Conservation (phyloP, 2,113 vertebrate species). For the Etheostoma cragini region DNA sequence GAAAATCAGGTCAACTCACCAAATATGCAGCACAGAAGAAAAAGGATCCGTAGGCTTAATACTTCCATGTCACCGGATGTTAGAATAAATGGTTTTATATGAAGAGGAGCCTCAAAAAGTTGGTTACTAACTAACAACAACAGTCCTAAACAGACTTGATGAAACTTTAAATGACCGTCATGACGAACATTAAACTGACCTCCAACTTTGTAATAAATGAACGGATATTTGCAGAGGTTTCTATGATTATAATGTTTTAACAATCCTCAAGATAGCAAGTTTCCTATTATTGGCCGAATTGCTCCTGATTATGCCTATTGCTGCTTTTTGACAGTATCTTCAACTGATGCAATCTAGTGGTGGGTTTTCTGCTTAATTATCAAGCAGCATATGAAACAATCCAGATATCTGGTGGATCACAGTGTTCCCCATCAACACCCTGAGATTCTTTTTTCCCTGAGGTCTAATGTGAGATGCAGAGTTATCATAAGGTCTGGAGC, state of each 20-base stretch:
- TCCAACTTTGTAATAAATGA: neutral
- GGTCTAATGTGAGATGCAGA: constrained; percentile 45
- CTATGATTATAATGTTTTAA: neutral
- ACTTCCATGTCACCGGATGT: constrained; percentile 51
- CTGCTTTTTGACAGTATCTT: constrained; percentile 28
- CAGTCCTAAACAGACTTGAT: neutral
- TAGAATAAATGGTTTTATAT: neutral
- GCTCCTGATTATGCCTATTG: constrained; percentile 40
- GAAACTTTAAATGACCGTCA: neutral
- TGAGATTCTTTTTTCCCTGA: constrained; percentile 65
- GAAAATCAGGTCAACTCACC: constrained; percentile 74
- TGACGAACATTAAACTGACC: constrained; percentile 1
- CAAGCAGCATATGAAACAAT: constrained; percentile 20
- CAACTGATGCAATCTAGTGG: neutral
- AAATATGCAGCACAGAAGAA: constrained; percentile 64
- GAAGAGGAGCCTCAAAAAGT: neutral
- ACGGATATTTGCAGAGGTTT: neutral
- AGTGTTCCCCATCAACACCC: constrained; percentile 57
- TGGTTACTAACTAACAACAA: neutral
- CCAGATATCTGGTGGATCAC: constrained; percentile 46
- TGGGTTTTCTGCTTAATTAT: constrained; percentile 17
- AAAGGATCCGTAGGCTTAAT: constrained; percentile 61
- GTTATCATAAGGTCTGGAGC: constrained; percentile 16
- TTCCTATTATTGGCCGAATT: constrained; percentile 14
- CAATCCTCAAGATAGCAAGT: constrained; percentile 32